Base-by-base conservation (phyloP, 2,113 vertebrate species). In the Trematocara marginatum region DNA sequence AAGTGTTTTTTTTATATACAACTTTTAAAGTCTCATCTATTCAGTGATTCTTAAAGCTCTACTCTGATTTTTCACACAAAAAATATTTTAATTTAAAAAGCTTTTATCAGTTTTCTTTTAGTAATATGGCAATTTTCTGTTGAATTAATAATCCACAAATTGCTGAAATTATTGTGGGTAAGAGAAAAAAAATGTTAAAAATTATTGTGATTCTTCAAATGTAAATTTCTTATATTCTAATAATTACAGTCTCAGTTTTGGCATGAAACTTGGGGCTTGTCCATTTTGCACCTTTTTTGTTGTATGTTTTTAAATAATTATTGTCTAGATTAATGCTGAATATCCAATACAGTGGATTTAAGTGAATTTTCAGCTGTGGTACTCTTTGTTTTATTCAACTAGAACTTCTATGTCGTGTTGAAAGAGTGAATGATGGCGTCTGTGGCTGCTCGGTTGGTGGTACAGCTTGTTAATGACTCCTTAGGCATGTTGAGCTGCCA, bases 381-480 rank as follows among this genome's bases (percentile, higher is more conserved):
- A n/a, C 26, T 31, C 45, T 71, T 71, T 71, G 8, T 71, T 45
- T 0, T 31, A 76, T 49, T 51, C 45, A 34, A 11, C 10, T 49
- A n/a, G 10, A 34, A 76, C 26, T 51, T 76, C 31, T 31, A 34
- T 76, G 71, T 31, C 1, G 6, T 34, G 45, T 0, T 29, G 71
- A 34, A 57, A 47, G 18, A 34, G 6, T 76, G 23, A 29, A n/a
- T 78, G 7, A 83, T 54, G 5, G 3, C 3, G 1, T 82, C 20
- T 20, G 16, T 59, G 79, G 7, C 82, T 45, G 40, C 34, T 86
- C 31, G 4, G 40, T 42, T 13, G 69, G 49, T n/a, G 40, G 49
- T n/a, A 52, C 79, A 80, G 56, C 59, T 40, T 56, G 81, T 56
- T 80, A 91, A 86, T 86, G 81, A 85, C 34, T 84, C 69, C 82